Conservation (phyloP, 2,888 invertebrate genomes). For the Idaea aversata region DNA sequence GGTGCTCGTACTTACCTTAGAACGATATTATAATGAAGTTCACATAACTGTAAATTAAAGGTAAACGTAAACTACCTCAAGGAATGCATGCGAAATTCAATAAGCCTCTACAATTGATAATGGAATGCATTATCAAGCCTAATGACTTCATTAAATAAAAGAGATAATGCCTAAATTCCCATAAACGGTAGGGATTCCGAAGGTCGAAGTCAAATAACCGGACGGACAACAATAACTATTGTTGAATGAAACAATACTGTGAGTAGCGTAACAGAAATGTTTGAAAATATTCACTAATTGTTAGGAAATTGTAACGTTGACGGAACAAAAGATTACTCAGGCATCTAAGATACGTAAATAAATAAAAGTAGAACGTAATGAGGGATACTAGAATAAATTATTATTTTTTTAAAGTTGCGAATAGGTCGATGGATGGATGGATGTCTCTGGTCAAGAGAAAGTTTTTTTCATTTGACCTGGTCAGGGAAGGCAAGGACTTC, state of each 20-base stretch:
- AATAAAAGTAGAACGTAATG: neutral
- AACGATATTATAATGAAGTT: too few species aligned
- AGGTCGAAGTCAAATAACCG: constrained; percentile 36
- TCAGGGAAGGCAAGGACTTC: too few species aligned
- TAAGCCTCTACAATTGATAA: neutral
- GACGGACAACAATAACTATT: constrained; percentile 50
- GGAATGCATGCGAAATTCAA: neutral
- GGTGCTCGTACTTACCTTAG: too few species aligned
- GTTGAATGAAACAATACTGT: constrained; percentile 50
- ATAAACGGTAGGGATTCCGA: constrained; percentile 24
- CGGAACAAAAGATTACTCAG: neutral
- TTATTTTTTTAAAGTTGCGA: too few species aligned
- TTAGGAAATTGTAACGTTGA: neutral
- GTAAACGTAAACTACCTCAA: neutral
- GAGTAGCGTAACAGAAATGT: constrained; percentile 35
- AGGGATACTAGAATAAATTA: too few species aligned
- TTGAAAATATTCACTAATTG: neutral
- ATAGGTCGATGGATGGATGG: too few species aligned
- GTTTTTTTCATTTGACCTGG: too few species aligned
- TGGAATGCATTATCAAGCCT: constrained; percentile 3
- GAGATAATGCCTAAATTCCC: constrained; percentile 18
- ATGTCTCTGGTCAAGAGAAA: too few species aligned
- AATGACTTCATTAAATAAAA: constrained; percentile 19
- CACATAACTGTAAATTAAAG: too few species aligned
- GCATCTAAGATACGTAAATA: neutral